phyloP scores from a whole-genome alignment of 2,113 vertebrate genomes.

The Rhinolophus sinicus region DNA sequence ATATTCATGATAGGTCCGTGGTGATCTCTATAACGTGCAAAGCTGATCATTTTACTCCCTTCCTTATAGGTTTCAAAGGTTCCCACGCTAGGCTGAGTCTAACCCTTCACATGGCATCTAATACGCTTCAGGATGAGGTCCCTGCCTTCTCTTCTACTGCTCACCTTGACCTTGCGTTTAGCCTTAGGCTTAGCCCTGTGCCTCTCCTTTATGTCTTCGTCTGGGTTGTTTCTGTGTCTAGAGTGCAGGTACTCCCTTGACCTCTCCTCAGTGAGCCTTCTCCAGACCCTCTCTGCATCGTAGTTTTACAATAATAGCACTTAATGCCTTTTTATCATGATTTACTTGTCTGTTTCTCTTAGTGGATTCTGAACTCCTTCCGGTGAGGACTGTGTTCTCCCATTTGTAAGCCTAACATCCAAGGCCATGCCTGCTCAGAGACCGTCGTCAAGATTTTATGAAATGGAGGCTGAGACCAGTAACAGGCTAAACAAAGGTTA shows the following conservation, averaged over 20 bases:
- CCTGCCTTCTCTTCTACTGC: neutral
- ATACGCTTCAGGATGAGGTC: neutral
- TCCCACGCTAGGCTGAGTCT: neutral
- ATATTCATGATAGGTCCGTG: neutral
- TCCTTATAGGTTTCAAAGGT: neutral
- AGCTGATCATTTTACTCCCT: neutral
- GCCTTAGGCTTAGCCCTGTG: neutral
- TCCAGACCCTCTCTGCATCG: neutral
- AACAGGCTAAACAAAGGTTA: neutral
- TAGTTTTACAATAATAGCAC: neutral
- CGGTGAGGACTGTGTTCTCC: neutral
- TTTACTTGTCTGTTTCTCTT: neutral
- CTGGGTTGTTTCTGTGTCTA: neutral
- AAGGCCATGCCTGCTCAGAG: neutral
- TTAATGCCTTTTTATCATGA: neutral
- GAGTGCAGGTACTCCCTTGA: too few relatives aligned
- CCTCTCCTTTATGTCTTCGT: neutral
- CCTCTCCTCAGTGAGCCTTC: neutral
- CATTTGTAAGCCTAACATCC: neutral
- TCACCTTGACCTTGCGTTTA: neutral
- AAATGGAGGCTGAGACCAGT: neutral
- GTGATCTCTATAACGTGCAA: neutral
- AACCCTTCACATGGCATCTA: accelerated
- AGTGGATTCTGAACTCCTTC: neutral
- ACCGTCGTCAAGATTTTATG: neutral